These are phyloP conservation scores for Byasa hedistus DNA, from an alignment of 2,888 invertebrate genomes.

Conservation along the genomic window DNA sequence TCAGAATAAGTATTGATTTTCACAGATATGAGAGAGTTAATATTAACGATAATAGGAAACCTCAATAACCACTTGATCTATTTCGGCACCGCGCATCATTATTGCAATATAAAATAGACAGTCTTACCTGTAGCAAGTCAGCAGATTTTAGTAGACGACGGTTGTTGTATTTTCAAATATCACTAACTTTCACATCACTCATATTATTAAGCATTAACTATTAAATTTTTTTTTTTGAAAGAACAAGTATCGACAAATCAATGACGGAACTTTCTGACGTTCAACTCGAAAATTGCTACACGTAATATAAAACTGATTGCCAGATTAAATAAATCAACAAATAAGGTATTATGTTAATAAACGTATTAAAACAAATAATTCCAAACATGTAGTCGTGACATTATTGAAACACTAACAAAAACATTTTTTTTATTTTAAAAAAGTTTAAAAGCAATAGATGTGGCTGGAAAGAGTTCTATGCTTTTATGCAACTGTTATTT, in stretches of 20 bases:
- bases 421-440: too few species aligned
- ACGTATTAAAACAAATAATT: too few species aligned
- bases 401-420: too few species aligned
- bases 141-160: not conserved
- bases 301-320: not conserved
- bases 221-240: constrained; percentile 43
- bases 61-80: constrained; percentile 53
- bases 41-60: constrained; percentile 40
- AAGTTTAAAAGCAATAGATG: too few species aligned
- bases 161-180: constrained; percentile 34
- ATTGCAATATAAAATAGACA: constrained; percentile 32
- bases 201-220: constrained; percentile 39
- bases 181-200: constrained; percentile 43
- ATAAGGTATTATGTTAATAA: too few species aligned
- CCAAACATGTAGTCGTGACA: too few species aligned
- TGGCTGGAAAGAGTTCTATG: too few species aligned
- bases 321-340: too few species aligned
- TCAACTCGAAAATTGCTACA: constrained; percentile 25
- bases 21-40: constrained; percentile 27
- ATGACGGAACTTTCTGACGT: constrained; percentile 32
- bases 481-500: constrained; percentile 7
- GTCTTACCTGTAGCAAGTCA: constrained; percentile 11
- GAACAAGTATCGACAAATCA: constrained; percentile 34
- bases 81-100: constrained; percentile 46
- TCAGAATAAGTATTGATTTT: not conserved